Conservation (phyloP, 2,888 invertebrate genomes). For the Drosophila merina region DNA sequence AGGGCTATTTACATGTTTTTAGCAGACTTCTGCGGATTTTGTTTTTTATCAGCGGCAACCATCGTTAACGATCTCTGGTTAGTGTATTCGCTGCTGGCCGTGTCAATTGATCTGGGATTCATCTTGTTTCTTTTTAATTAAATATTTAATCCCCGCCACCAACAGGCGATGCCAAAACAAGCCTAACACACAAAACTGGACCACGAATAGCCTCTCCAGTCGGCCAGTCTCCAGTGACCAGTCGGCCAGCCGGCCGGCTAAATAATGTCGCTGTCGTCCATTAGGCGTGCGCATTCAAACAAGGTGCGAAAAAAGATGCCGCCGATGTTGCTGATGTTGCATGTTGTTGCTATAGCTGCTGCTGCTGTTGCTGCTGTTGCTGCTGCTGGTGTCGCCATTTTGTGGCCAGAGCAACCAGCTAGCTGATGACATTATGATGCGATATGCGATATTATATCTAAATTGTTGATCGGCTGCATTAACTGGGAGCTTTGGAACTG, state of each 20-base stretch:
- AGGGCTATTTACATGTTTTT: slow-evolving; percentile 5
- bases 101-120: slow-evolving; percentile 18
- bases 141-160: slow-evolving; percentile 45
- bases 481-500: slow-evolving; percentile 33
- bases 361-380: slow-evolving; percentile 4
- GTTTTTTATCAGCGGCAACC: neutral
- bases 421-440: slow-evolving; percentile 71
- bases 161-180: slow-evolving; percentile 39
- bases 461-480: slow-evolving; percentile 80
- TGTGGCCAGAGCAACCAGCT: slow-evolving; percentile 13
- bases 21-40: slow-evolving; percentile 13
- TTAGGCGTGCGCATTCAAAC: slow-evolving; percentile 79
- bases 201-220: slow-evolving; percentile 33
- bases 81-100: slow-evolving; percentile 28
- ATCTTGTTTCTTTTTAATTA: slow-evolving; percentile 51
- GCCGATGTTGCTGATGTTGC: slow-evolving; percentile 48
- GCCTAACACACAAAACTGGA: slow-evolving; percentile 39
- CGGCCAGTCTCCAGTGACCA: neutral
- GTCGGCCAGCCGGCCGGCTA: slow-evolving; percentile 49
- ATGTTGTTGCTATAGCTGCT: slow-evolving; percentile 16
- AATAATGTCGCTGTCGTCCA: slow-evolving; percentile 79
- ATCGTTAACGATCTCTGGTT: neutral
- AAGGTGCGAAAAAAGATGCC: slow-evolving; percentile 80
- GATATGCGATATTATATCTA: slow-evolving; percentile 80
- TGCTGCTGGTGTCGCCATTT: slow-evolving; percentile 38